Conservation (phyloP, 1,140 invertebrate genomes). For the Drosophila sproati region DNA sequence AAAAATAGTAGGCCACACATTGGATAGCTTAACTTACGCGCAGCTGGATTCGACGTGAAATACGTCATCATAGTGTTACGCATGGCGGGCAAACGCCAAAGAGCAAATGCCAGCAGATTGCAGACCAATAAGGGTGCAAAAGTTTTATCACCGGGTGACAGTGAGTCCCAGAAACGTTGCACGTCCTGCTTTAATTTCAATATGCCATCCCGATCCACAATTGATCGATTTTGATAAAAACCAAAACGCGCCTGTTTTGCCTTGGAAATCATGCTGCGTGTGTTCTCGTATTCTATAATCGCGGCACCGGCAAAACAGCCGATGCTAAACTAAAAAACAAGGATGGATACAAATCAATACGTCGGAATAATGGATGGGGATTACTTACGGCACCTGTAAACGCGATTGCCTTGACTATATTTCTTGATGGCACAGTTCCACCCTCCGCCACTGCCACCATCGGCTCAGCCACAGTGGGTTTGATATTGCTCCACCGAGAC, state of each 20-base stretch:
- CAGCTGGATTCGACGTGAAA: conserved; percentile 93
- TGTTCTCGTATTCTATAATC: conserved; percentile 95
- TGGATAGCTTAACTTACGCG: conserved; percentile 86
- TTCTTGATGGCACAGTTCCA: conserved; percentile 84
- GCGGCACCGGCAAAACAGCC: conserved; percentile 90
- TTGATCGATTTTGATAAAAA: conserved; percentile 78
- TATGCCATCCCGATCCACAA: conserved; percentile 53
- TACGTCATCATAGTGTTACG: conserved; percentile 92
- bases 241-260: conserved; percentile 85
- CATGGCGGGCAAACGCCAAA: conserved; percentile 92
- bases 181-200: conserved; percentile 68
- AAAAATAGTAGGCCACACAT: conserved; percentile 31
- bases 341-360: neutral
- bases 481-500: conserved; percentile 56
- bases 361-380: neutral
- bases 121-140: conserved; percentile 92
- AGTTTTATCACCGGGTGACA: conserved; percentile 91
- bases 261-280: conserved; percentile 88
- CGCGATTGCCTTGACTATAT: conserved; percentile 88
- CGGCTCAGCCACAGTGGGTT: conserved; percentile 43
- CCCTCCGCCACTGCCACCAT: conserved; percentile 35
- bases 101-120: conserved; percentile 92
- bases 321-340: conserved; percentile 87
- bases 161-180: conserved; percentile 90
- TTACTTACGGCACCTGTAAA: conserved; percentile 89